These are phyloP conservation scores for Halcyon malimbica DNA, from an alignment of 2,113 vertebrate species.

Conservation along the genomic window DNA sequence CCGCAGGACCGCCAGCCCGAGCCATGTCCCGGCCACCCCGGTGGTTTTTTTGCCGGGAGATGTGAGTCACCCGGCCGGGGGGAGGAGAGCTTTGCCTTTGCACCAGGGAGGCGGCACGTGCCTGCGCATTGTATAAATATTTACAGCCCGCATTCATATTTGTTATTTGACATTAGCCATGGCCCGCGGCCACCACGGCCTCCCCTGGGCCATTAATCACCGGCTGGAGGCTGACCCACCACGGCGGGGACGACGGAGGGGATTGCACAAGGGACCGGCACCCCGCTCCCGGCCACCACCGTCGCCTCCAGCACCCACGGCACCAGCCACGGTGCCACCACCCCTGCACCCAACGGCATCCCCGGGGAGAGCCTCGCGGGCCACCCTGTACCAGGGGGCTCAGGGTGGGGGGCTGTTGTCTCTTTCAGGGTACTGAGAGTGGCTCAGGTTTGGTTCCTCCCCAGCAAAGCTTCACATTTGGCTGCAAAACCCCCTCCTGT, in stretches of 20 bases:
- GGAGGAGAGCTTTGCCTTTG: conserved; percentile 21
- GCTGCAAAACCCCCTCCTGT: neutral
- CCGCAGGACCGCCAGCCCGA: neutral
- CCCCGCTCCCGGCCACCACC: neutral
- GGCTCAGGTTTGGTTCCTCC: neutral
- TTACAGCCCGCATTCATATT: conserved; percentile 70
- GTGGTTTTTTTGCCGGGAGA: neutral
- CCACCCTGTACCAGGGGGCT: neutral
- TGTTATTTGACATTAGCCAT: conserved; percentile 66
- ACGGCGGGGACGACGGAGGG: neutral
- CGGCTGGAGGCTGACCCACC: conserved; percentile 36
- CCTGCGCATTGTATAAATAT: conserved; percentile 64
- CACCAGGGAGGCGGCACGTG: conserved; percentile 46
- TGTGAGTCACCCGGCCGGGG: conserved; percentile 4
- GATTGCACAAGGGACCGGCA: neutral
- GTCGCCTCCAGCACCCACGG: rapidly evolving
- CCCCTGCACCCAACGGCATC: rapidly evolving
- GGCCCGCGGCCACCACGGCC: conserved; percentile 54
- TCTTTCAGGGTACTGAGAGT: neutral
- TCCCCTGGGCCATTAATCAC: conserved; percentile 56
- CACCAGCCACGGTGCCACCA: rapidly evolving
- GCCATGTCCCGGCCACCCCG: neutral
- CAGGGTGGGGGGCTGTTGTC: too few species aligned
- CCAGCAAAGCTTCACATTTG: neutral
- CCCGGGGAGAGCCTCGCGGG: neutral